Percentiles rank a stretch among this genome's conserved stretches.
phyloP scores from a whole-genome alignment of 2,113 vertebrate genomes.

The Xiphias gladius region DNA sequence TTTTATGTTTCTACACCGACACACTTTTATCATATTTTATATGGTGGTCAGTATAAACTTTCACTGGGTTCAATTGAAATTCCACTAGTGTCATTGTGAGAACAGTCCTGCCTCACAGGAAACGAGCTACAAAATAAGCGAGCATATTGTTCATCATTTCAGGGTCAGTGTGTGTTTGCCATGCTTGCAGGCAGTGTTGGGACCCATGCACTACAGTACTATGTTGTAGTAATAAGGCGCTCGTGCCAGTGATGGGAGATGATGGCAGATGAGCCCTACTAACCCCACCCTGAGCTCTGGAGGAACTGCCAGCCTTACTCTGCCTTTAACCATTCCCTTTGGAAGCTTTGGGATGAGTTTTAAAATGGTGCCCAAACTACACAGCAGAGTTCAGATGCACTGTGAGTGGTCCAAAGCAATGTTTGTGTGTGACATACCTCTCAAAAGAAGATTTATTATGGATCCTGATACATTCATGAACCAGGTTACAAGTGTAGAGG shows the following conservation, averaged over 20 bases:
- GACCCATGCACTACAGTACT: slow-evolving; percentile 3
- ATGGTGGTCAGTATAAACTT: neutral
- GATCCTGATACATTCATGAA: neutral
- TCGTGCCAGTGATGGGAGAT: slow-evolving; percentile 73
- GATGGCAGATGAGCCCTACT: slow-evolving; percentile 61
- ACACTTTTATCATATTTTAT: neutral
- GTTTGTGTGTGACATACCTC: neutral
- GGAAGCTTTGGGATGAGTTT: slow-evolving; percentile 38
- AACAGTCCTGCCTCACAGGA: slow-evolving; percentile 1
- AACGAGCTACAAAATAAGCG: slow-evolving; percentile 26
- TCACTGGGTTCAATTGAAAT: neutral
- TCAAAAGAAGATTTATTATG: neutral
- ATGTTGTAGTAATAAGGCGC: slow-evolving; percentile 33
- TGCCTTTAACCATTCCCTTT: neutral
- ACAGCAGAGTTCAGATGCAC: neutral
- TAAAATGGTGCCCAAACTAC: slow-evolving; percentile 14
- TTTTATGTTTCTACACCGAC: neutral
- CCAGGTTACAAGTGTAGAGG: neutral
- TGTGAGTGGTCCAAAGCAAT: neutral
- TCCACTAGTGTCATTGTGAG: neutral
- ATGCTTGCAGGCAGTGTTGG: slow-evolving; percentile 47
- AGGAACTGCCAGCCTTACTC: slow-evolving; percentile 64
- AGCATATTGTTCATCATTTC: slow-evolving; percentile 46
- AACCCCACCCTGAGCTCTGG: slow-evolving; percentile 60
- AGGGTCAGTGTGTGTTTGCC: slow-evolving; percentile 45